Base-by-base conservation (phyloP, 2,888 invertebrate genomes). In the Aleiodes alternator region DNA sequence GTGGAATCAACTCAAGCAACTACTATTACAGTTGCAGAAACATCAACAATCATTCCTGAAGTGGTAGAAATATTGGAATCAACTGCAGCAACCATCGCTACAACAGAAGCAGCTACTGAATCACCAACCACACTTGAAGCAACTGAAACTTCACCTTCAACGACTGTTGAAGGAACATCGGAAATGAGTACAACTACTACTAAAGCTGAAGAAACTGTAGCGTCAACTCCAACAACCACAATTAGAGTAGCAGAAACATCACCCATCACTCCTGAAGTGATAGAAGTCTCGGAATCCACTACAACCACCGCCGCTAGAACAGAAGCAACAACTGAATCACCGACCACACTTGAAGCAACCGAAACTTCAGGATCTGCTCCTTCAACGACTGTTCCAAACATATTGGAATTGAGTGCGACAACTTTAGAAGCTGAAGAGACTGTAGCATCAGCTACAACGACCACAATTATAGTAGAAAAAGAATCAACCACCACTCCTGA, bases 241-340 rank as follows among this genome's bases (percentile, higher is more conserved):
- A 75, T 57, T 3, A 53, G 70, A 53, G 12, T 8, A 12, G 12
- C n/a, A 8, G 48, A 14, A 43, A 69, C 38, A n/a, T 23, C 31
- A 16, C 12, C 34, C 0, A 23, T 23, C 23, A 23, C 23, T 23
- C 23, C 23, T 23, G 23, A 23, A 23, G 23, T 23, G 23, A 23
- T 23, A 23, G 23, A 23, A 23, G 23, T 23, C 1, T 23, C 23
- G 38, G 38, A 38, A 38, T 38, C 38, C 38, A 38, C 38, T 38
- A 8, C 8, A 38, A 8, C 8, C 5, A 38, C 38, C 38, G 3
- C 8, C 43, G 11, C 7, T 9, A 43, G 0, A 11, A 43, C 9
- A 8, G 43, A 43, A 43, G 7, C 4, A 43, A 14, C 4, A 34
- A 34, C 34, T 34, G 34, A 4, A 34, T 51, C 51, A 51, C 0